A percentile compares a stretch with the other conserved stretches of the same genome.
Evolutionary conservation across 2,888 invertebrate species (phyloP).

Genomic region (Pseudococcus longispinus): DNA sequence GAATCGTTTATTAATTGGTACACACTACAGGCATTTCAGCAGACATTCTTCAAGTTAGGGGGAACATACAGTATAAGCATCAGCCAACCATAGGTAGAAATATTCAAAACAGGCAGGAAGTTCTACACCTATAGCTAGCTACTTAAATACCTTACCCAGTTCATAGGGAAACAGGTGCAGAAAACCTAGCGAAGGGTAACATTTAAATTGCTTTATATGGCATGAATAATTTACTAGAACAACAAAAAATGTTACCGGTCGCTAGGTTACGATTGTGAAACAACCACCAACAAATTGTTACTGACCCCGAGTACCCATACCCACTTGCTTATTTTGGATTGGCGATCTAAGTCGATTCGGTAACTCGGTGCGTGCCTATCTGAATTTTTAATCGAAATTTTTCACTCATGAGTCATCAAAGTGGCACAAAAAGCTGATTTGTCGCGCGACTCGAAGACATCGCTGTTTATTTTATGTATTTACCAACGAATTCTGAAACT

Average conservation of each 20-base stretch:
- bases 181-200: slow-evolving; percentile 28
- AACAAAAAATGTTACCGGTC: slow-evolving; percentile 28
- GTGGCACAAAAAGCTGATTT: not conserved
- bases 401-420: slow-evolving; percentile 29
- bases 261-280: slow-evolving; percentile 16
- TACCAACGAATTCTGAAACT: not conserved
- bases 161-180: slow-evolving; percentile 19
- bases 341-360: not conserved
- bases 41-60: not conserved
- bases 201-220: slow-evolving; percentile 41
- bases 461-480: not conserved
- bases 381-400: slow-evolving; percentile 40
- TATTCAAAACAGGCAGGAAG: not conserved
- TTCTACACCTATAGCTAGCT: not conserved
- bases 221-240: slow-evolving; percentile 41
- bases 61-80: too few relatives aligned
- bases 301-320: slow-evolving; percentile 20
- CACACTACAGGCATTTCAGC: not conserved
- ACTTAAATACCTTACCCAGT: not conserved
- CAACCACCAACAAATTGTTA: slow-evolving; percentile 29
- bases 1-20: slow-evolving; percentile 10
- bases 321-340: slow-evolving; percentile 23
- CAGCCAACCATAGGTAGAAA: too few relatives aligned
- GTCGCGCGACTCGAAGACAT: not conserved
- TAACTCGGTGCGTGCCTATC: slow-evolving; percentile 24